phyloP scores from a whole-genome alignment of 35 echinoderm and acorn worm species.

The Ophiothrix spiculata region DNA sequence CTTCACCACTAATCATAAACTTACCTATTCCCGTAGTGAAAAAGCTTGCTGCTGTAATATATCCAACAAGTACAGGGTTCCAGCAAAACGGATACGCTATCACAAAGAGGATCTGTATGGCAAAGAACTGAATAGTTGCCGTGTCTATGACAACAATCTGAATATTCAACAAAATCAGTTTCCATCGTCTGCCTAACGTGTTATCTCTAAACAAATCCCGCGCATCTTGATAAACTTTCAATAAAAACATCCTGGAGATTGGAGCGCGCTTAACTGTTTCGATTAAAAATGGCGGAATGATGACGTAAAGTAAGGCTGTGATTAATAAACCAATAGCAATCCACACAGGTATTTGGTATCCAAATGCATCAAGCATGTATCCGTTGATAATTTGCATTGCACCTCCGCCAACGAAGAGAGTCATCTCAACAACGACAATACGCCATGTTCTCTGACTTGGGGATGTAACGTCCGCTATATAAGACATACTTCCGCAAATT shows the following conservation, averaged over 20 bases:
- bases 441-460: slow-evolving; percentile 31
- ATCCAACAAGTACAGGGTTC: slow-evolving; percentile 30
- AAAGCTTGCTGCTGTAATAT: slow-evolving; percentile 35
- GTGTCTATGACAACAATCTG: slow-evolving; percentile 33
- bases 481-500: slow-evolving; percentile 29
- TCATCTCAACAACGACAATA: slow-evolving; percentile 42
- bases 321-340: slow-evolving; percentile 31
- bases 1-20: neutral
- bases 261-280: slow-evolving; percentile 41
- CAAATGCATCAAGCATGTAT: slow-evolving; percentile 29
- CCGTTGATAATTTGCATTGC: slow-evolving; percentile 36
- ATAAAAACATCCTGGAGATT: neutral
- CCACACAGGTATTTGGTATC: slow-evolving; percentile 33
- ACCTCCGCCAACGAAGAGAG: slow-evolving; percentile 25
- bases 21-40: slow-evolving; percentile 39
- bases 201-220: slow-evolving; percentile 27
- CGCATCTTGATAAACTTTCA: slow-evolving; percentile 33
- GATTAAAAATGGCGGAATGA: slow-evolving; percentile 26
- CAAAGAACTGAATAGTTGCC: neutral
- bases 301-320: slow-evolving; percentile 21
- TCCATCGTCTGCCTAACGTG: slow-evolving; percentile 25
- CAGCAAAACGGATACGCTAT: slow-evolving; percentile 52
- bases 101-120: slow-evolving; percentile 37
- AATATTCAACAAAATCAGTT: slow-evolving; percentile 35
- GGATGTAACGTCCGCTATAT: slow-evolving; percentile 42